Evolutionary conservation across 2,113 vertebrate species (phyloP).

Genomic region (Lucifuga dentata): DNA sequence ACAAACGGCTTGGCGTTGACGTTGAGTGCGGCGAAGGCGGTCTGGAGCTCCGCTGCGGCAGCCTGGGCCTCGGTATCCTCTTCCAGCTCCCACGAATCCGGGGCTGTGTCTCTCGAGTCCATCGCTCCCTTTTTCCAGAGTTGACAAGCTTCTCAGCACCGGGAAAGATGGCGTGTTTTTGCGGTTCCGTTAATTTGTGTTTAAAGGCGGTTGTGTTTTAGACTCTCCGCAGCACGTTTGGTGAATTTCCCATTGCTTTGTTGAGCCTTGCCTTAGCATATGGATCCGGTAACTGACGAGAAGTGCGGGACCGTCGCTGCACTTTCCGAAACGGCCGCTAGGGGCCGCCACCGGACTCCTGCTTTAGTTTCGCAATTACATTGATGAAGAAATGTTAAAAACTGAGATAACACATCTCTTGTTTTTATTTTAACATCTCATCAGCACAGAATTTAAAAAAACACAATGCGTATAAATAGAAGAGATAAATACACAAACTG

Average conservation of each 20-base stretch:
- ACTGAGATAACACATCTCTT: neutral
- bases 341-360: slow-evolving; percentile 35
- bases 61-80: slow-evolving; percentile 90
- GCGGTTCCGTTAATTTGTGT: slow-evolving; percentile 1
- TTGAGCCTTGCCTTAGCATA: slow-evolving; percentile 70
- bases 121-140: slow-evolving; percentile 71
- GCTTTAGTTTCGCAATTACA: neutral
- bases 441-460: slow-evolving; percentile 9
- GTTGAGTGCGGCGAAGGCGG: slow-evolving; percentile 92
- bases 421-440: slow-evolving; percentile 21
- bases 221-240: slow-evolving; percentile 51
- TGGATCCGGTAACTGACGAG: slow-evolving; percentile 60
- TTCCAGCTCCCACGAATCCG: slow-evolving; percentile 98
- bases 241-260: slow-evolving; percentile 73
- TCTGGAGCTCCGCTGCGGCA: slow-evolving; percentile 86
- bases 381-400: no score
- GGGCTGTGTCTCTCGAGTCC: slow-evolving; percentile 93
- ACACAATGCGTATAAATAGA: slow-evolving; percentile 2
- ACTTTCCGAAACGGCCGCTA: slow-evolving; percentile 17
- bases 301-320: slow-evolving; percentile 40
- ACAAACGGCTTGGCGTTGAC: slow-evolving; percentile 97
- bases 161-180: neutral
- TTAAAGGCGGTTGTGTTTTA: slow-evolving; percentile 56
- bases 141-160: slow-evolving; percentile 40
- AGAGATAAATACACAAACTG: slow-evolving; percentile 20